phyloP scores from a whole-genome alignment of 2,797 vertebrate species.

The Pangasius sanitwongsei region DNA sequence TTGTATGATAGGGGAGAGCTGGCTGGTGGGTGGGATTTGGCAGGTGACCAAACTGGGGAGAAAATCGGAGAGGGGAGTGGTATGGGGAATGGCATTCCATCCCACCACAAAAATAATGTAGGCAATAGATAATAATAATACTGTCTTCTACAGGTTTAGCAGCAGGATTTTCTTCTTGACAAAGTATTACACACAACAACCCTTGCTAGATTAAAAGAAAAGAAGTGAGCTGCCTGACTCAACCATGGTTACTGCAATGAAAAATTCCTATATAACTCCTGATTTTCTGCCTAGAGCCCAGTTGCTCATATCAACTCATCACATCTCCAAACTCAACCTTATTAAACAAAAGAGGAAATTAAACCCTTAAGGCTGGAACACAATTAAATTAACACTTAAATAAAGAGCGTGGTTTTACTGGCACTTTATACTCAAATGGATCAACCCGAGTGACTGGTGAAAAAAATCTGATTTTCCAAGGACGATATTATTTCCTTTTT shows the following conservation, averaged over 20 bases:
- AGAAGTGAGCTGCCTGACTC: slow-evolving; percentile 42
- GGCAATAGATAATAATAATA: too few relatives aligned
- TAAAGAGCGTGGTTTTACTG: slow-evolving; percentile 36
- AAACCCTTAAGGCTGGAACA: slow-evolving; percentile 33
- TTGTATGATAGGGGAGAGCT: neutral
- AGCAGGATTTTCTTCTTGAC: neutral
- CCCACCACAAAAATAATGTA: neutral
- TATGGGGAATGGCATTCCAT: slow-evolving; percentile 8
- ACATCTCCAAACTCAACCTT: slow-evolving; percentile 47
- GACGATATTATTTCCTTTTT: slow-evolving; percentile 58
- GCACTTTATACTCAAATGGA: slow-evolving; percentile 21
- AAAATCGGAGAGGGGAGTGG: neutral
- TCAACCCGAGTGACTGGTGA: slow-evolving; percentile 8
- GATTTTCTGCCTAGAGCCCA: neutral
- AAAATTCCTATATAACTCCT: slow-evolving; percentile 25
- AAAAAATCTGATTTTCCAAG: slow-evolving; percentile 50
- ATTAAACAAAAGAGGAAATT: slow-evolving; percentile 48
- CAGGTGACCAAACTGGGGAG: neutral
- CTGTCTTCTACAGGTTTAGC: too few relatives aligned
- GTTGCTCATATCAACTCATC: slow-evolving; percentile 41
- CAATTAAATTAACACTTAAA: slow-evolving; percentile 52
- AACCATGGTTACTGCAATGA: slow-evolving; percentile 33
- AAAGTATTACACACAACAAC: neutral
- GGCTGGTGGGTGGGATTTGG: neutral
- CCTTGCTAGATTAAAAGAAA: neutral